Base-by-base conservation (phyloP, 2,888 invertebrate genomes). In the Chrysina gloriosa region DNA sequence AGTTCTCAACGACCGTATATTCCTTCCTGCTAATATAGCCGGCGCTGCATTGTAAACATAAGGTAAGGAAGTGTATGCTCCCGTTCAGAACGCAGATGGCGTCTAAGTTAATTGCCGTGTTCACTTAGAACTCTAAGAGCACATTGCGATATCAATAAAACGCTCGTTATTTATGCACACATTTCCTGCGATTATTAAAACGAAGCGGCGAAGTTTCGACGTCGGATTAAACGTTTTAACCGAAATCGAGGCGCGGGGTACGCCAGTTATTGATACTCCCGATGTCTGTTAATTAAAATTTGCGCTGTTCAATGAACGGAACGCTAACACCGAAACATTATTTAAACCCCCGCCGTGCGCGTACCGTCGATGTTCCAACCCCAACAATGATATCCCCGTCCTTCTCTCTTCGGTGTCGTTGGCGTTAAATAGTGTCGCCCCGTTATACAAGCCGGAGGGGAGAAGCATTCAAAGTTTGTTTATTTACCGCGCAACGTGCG, bases 201-300 rank as follows among this genome's bases (percentile, higher is more conserved):
- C 19, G 16, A 31, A 29, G 19, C 16, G 52, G 14, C 31, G 31
- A 52, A 52, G 31, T 52, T 34, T 31, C 19, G 29, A 52, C 52
- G 19, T 31, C 31, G 50, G 50, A 52, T 29, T 52, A 52, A 52
- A 29, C 29, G 50, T 52, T 52, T 52, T 36, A 36, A 5, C 14
- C 14, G n/a, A n/a, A n/a, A n/a, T n/a, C n/a, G n/a, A n/a, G n/a
- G 11, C 36, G 36, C 36, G 4, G 14, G 5, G 9, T 36, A 36
- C 14, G 3, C 36, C 3, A 3, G 9, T 63, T 67, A 63, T 67
- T 67, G 63, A 67, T 67, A 67, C 63, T 25, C 45, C 63, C 67
- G 39, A 39, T 54, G 63, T 50, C 39, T 58, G 63, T 67, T 67
- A 67, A 58, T 63, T 63, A 67, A 67, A 67, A 67, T 63, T 52